Evolutionary conservation across 1,140 invertebrate species (phyloP), one percentile per base, ranked within the genome.

Genomic region (Pogonognathellus flavescens): DNA sequence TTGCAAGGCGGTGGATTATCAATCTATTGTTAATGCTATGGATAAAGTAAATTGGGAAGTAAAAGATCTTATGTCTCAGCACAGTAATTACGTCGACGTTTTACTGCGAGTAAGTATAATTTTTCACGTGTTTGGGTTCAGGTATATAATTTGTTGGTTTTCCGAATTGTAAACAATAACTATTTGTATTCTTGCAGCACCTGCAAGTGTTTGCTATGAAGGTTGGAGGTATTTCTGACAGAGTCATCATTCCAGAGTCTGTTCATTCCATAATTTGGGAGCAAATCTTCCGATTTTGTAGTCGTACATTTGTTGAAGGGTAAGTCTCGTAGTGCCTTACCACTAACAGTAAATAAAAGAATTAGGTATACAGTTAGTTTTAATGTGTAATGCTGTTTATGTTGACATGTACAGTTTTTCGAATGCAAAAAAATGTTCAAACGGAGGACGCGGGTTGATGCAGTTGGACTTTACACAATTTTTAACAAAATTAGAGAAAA

Each of bases 391-490:
- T 62, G n/a, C n/a, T n/a, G n/a, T 84, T 52, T 18, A 22, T 50
- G 49, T 59, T 83, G 87, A 83, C 88, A 86, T 87, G 88, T 89
- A 89, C 91, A 96, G 95, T 8, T 98, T 96, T 92, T 94, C 96
- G 9, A 94, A 93, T 89, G 95, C 95, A 0, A 96, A 95, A 88
- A 98, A 98, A 90, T 99, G 98, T 92, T 97, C 97, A 0, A 97
- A 97, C 88, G 97, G 97, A 87, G 98, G 98, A 1, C 91, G 98
- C 85, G 98, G 97, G 0, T 90, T 99, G 4, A 99, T 99, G 98
- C 97, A 99, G 90, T 92, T 99, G 5, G 98, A 99, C 92, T 99
- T 97, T 90, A 96, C 97, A 25, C 98, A 99, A 90, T 94, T 99
- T 85, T 93, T 97, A 81, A 95, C 95, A 11, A 98, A 98, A 89